Evolutionary conservation across 2,797 vertebrate genomes (phyloP).

Genomic region (Salmo trutta): DNA sequence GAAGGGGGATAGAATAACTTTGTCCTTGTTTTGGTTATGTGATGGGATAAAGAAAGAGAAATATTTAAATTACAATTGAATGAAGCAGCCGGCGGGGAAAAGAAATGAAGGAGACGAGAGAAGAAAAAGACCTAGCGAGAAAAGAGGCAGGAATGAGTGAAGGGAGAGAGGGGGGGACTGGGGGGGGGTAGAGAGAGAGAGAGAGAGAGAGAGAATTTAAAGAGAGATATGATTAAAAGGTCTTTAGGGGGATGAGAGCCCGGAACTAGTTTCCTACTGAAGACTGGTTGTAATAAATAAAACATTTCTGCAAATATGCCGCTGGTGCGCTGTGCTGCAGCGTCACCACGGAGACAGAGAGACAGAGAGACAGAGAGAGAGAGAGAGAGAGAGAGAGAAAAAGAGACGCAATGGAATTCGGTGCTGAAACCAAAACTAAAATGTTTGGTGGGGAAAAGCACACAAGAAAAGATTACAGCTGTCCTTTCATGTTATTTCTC

Average conservation of each 20-base stretch:
- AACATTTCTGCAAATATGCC: slow-evolving; percentile 57
- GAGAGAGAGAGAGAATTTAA: slow-evolving; percentile 32
- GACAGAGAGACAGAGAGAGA: background rate
- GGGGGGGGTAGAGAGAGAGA: slow-evolving; percentile 17
- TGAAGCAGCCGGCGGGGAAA: slow-evolving; percentile 35
- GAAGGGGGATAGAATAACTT: slow-evolving; percentile 25
- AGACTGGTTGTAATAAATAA: slow-evolving; percentile 59
- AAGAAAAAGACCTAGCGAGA: background rate
- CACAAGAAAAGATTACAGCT: slow-evolving; percentile 70
- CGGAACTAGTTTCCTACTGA: slow-evolving; percentile 64
- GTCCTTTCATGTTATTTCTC: slow-evolving; percentile 62
- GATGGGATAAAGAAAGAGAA: slow-evolving; percentile 46
- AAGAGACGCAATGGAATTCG: background rate
- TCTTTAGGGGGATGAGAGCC: slow-evolving; percentile 70
- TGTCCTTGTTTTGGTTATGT: slow-evolving; percentile 38
- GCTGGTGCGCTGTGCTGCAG: slow-evolving; percentile 14
- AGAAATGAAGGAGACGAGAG: slow-evolving; percentile 7
- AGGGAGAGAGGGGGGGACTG: background rate
- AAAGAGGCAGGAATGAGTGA: background rate
- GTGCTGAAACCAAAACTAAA: background rate
- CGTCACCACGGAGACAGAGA: background rate
- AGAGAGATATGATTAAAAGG: slow-evolving; percentile 73
- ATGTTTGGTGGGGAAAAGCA: slow-evolving; percentile 45
- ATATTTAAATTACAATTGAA: slow-evolving; percentile 58
- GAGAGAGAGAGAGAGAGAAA: no score